Base-by-base conservation (phyloP, 2,113 vertebrate genomes). In the Talpa occidentalis region DNA sequence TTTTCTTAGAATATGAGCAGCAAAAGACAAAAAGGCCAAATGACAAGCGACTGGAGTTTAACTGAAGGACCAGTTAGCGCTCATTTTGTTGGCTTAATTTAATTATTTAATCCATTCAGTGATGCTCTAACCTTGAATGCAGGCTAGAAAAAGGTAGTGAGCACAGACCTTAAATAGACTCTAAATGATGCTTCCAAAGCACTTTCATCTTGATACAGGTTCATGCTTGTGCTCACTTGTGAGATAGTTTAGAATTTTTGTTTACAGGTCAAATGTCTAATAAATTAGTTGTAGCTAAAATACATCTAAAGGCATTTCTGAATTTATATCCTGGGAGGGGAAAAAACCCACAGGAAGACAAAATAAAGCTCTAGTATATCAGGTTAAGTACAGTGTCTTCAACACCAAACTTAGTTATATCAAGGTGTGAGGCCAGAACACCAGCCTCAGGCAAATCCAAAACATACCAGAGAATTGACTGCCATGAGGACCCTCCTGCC, bases 11-110 rank as follows among this genome's bases (percentile, higher is more conserved):
- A 92, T 80, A 59, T 56, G 91, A 95, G 85, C 94, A 86, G 89
- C 92, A 47, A 3, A 0, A 24, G 91, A 60, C 35, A 40, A 85
- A 97, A 97, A 97, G 96, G 95, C 79, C 91, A 96, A 97, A 80
- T 91, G 91, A 70, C 79, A 88, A 66, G 84, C 19, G 8, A 74
- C 52, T 95, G 88, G 76, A 96, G 2, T 95, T 94, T 94, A 95
- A 95, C 62, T 91, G 81, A 93, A 90, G 44, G 1, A 0, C 35
- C 89, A 83, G 73, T 93, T 90, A 52, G 82, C 81, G n/a, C 82
- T 96, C 76, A 82, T 76, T 79, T 28, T 66, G 0, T 82, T 96
- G 97, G 89, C n/a, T 96, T 84, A 86, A 94, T 79, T 95, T 95
- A 94, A 72, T 82, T 83, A 52, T 89, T 95, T 84, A 87, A 93